These are phyloP conservation scores for Trichosurus vulpecula DNA, from an alignment of 2,797 vertebrate genomes.

Conservation along the genomic window DNA sequence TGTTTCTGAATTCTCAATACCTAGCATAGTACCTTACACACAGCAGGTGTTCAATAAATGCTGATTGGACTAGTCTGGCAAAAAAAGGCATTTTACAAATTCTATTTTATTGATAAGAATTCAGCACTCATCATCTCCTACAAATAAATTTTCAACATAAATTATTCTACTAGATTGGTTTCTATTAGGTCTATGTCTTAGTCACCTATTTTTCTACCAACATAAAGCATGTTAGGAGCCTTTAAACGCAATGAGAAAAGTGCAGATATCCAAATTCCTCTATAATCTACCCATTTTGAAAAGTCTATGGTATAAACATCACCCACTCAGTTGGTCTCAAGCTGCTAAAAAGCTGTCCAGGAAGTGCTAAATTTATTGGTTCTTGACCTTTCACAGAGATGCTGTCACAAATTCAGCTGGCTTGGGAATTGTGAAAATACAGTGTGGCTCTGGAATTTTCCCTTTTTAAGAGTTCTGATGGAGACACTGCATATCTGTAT, in stretches of 20 bases:
- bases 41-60: too few relatives aligned
- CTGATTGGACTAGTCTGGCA: background rate
- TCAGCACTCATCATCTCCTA: background rate
- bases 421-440: conserved; percentile 34
- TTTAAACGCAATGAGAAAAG: background rate
- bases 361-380: conserved; percentile 57
- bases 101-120: background rate
- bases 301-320: conserved; percentile 37
- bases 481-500: conserved; percentile 60
- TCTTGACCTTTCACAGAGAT: conserved; percentile 43
- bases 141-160: background rate
- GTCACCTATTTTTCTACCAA: background rate
- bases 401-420: conserved; percentile 67
- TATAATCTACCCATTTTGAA: conserved; percentile 31
- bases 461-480: conserved; percentile 70
- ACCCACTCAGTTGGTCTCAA: conserved; percentile 52
- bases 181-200: background rate
- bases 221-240: background rate
- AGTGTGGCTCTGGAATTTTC: conserved; percentile 64
- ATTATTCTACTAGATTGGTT: background rate
- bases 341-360: conserved; percentile 54
- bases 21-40: background rate
- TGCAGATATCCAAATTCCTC: background rate
- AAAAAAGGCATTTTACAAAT: background rate
- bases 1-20: background rate